These are phyloP conservation scores for Callipepla squamata DNA, from an alignment of 2,113 vertebrate species.

Conservation along the genomic window DNA sequence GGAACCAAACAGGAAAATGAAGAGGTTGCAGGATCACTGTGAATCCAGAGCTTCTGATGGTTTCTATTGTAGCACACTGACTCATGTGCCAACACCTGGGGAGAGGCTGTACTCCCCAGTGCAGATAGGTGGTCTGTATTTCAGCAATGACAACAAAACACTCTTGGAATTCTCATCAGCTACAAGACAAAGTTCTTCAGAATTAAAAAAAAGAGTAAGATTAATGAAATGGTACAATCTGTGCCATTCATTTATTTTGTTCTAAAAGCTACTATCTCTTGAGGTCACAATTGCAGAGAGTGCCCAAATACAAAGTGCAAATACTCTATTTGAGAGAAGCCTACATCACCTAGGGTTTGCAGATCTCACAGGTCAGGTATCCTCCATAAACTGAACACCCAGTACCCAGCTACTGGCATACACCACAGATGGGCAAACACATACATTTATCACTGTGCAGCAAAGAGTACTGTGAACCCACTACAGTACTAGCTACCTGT, in stretches of 20 bases:
- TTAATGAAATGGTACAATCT: background rate
- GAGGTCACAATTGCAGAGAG: background rate
- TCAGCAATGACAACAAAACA: background rate
- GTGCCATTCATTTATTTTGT: background rate
- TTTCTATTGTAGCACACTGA: background rate
- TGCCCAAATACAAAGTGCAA: rapidly evolving
- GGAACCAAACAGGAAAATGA: background rate
- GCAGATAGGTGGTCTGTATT: background rate
- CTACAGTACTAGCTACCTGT: constrained; percentile 82
- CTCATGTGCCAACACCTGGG: background rate
- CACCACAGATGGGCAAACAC: rapidly evolving
- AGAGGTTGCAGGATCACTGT: background rate
- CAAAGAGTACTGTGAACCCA: constrained; percentile 10
- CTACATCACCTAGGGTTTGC: background rate
- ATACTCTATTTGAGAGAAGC: background rate
- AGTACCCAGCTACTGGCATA: background rate
- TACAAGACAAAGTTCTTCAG: background rate
- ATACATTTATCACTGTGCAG: background rate
- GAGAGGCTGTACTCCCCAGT: background rate
- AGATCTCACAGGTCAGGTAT: background rate
- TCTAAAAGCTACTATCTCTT: background rate
- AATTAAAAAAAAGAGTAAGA: background rate
- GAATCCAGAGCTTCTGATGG: background rate
- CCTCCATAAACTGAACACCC: background rate
- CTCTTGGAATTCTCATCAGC: background rate